Conservation (phyloP, 2,888 invertebrate genomes). For the Tinea trinotella region DNA sequence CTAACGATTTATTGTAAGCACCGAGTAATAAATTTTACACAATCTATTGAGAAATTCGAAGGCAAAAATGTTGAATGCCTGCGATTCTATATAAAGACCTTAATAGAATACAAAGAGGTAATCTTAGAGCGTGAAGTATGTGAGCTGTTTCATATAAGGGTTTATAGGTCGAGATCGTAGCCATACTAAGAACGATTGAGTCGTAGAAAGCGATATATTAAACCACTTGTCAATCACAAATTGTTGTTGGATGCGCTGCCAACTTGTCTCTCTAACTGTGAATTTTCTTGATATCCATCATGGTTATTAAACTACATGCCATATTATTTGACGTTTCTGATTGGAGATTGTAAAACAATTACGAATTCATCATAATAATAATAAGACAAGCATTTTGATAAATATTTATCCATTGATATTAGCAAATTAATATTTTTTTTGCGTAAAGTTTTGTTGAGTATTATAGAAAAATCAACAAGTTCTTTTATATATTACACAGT, state of each 20-base stretch:
- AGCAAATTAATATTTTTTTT: no score
- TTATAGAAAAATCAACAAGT: no score
- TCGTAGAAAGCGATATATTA: constrained; percentile 21
- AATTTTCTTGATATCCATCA: no score
- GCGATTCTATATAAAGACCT: neutral
- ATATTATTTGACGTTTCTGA: no score
- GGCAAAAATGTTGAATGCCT: neutral
- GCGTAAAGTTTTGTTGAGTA: no score
- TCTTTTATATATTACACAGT: neutral
- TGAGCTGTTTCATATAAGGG: constrained; percentile 16
- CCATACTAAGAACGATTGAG: constrained; percentile 19
- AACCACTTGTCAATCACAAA: constrained; percentile 19
- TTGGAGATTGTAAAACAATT: no score
- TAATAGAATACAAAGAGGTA: neutral
- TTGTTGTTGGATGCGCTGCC: constrained; percentile 10
- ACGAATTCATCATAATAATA: no score
- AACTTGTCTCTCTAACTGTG: neutral
- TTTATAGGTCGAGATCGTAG: constrained; percentile 20
- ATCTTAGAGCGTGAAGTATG: constrained; percentile 8
- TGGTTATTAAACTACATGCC: no score
- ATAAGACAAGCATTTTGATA: no score
- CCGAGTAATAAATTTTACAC: neutral
- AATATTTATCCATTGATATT: no score
- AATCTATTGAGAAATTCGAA: constrained; percentile 1
- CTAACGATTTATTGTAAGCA: neutral